These are phyloP conservation scores for Myotis findleyi DNA, from an alignment of 2,797 vertebrate genomes.

Conservation along the genomic window DNA sequence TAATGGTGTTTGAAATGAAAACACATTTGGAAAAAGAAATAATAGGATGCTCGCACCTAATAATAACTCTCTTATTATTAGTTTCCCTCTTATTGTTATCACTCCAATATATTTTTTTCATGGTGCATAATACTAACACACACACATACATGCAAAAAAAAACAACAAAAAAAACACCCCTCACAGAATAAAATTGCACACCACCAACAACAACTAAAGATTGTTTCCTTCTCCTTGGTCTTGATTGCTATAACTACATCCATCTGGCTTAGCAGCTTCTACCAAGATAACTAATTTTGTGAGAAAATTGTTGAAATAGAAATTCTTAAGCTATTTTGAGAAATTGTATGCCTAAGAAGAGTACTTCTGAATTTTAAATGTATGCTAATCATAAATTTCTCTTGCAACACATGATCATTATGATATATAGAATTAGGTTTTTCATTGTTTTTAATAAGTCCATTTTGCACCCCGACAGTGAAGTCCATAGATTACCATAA, in stretches of 20 bases:
- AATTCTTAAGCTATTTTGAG: constrained; percentile 47
- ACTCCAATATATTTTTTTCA: background rate
- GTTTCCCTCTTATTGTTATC: background rate
- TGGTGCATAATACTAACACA: background rate
- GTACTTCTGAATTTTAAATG: background rate
- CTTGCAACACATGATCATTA: background rate
- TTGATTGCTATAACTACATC: constrained; percentile 6
- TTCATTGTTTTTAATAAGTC: background rate
- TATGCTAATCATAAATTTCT: background rate
- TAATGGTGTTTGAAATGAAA: background rate
- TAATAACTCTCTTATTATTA: background rate
- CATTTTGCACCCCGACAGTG: background rate
- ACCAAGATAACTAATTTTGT: constrained; percentile 22
- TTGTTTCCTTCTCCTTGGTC: background rate
- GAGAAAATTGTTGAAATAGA: constrained; percentile 53
- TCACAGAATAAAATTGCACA: background rate
- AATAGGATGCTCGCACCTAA: background rate
- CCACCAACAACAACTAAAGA: background rate
- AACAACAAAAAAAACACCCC: background rate
- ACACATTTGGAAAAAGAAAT: background rate
- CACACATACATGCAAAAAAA: background rate
- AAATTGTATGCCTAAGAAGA: background rate
- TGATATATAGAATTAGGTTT: background rate
- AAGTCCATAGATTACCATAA: background rate
- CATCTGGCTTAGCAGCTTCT: constrained; percentile 11